These are phyloP conservation scores for Coelinius sp. DNA, from an alignment of 2,888 invertebrate genomes.

Conservation along the genomic window DNA sequence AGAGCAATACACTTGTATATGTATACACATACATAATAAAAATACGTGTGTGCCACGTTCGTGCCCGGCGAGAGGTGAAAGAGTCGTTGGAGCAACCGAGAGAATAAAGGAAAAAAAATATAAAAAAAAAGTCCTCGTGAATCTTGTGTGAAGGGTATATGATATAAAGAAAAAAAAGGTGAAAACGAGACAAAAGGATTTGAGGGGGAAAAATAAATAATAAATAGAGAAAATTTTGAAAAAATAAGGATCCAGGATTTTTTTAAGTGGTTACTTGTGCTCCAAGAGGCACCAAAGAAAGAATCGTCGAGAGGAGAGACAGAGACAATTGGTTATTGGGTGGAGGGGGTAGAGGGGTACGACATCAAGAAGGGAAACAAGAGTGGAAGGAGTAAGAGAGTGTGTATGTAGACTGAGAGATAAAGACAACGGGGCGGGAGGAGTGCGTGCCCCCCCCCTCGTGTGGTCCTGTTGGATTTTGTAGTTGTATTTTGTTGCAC, in stretches of 20 bases:
- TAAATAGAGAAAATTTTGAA: neutral
- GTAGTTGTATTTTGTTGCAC: constrained; percentile 34
- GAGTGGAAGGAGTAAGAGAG: constrained; percentile 12
- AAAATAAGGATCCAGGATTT: constrained; percentile 25
- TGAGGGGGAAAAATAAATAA: neutral
- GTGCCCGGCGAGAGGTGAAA: constrained; percentile 22
- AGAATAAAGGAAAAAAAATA: constrained; percentile 7
- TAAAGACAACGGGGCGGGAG: constrained; percentile 4
- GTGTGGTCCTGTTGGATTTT: constrained; percentile 40
- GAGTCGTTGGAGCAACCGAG: neutral
- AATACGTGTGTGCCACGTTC: constrained; percentile 14
- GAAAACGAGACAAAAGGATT: constrained; percentile 16
- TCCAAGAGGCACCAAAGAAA: constrained; percentile 28
- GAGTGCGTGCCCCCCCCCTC: constrained; percentile 46
- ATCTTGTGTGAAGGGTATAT: constrained; percentile 4
- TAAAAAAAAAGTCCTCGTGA: constrained; percentile 3
- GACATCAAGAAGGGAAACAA: constrained; percentile 23
- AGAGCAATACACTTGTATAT: constrained; percentile 4
- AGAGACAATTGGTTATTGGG: neutral
- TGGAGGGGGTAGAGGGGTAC: constrained; percentile 36
- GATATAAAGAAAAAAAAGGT: constrained; percentile 19
- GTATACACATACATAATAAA: constrained; percentile 16
- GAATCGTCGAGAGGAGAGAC: constrained; percentile 33
- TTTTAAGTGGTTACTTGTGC: constrained; percentile 30
- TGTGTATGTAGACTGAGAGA: constrained; percentile 31